These are phyloP conservation scores for Trichonephila inaurata DNA, from an alignment of 1,140 invertebrate species.

Conservation along the genomic window DNA sequence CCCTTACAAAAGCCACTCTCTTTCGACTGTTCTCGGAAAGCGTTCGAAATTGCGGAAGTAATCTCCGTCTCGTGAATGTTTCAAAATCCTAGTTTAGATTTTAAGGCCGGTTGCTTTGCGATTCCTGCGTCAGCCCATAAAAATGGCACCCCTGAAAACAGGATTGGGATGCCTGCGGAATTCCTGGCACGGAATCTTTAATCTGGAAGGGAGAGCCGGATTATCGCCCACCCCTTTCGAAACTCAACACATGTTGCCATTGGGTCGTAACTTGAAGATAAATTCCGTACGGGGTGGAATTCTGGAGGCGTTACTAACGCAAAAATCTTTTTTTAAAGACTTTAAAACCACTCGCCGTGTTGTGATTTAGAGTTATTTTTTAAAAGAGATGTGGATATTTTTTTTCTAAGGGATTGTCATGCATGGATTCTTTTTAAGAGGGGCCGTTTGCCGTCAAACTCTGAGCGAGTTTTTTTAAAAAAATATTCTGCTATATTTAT, in stretches of 20 bases:
- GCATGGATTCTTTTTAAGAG: neutral
- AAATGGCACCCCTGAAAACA: neutral
- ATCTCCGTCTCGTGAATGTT: neutral
- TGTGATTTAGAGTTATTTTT: neutral
- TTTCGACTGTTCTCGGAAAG: neutral
- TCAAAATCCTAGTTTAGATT: neutral
- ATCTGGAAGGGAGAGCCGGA: neutral
- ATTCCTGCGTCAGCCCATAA: neutral
- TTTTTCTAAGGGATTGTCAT: neutral
- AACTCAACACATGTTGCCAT: conserved; percentile 1
- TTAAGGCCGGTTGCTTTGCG: neutral
- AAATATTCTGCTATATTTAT: neutral
- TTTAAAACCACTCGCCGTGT: neutral
- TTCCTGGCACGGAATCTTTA: neutral
- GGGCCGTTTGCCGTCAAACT: neutral
- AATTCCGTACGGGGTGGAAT: neutral
- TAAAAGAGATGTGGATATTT: neutral
- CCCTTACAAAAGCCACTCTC: neutral
- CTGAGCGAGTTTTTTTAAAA: too few species aligned
- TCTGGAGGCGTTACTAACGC: neutral
- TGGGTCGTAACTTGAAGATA: conserved; percentile 22
- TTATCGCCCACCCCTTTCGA: conserved; percentile 23
- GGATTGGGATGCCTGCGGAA: neutral
- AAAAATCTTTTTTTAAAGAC: conserved; percentile 14
- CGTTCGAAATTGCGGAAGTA: neutral